Conservation (phyloP, 2,113 vertebrate species). For the Boleophthalmus pectinirostris region DNA sequence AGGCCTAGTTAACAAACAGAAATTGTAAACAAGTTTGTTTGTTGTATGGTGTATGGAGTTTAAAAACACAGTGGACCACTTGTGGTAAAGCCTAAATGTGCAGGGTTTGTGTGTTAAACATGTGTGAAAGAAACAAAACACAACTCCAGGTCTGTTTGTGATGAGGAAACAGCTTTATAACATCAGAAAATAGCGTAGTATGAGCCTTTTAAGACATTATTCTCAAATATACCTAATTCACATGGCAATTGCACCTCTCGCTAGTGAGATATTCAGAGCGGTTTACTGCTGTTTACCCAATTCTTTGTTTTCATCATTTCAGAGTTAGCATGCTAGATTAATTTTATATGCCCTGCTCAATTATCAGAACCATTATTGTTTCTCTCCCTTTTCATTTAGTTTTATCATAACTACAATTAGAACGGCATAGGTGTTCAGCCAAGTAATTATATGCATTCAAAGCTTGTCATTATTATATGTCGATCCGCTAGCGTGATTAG, state of each 20-base stretch:
- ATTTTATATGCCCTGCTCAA: slow-evolving; percentile 13
- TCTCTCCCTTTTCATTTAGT: slow-evolving; percentile 5
- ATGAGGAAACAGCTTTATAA: too few species aligned
- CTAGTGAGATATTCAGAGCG: background rate
- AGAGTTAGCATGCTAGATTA: slow-evolving; percentile 7
- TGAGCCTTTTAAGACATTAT: background rate
- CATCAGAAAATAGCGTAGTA: too few species aligned
- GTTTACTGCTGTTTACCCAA: background rate
- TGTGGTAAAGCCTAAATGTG: too few species aligned
- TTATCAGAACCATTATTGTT: slow-evolving; percentile 21
- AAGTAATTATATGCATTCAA: background rate
- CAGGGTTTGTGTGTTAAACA: too few species aligned
- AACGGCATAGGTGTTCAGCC: slow-evolving; percentile 1
- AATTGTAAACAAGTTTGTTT: too few species aligned
- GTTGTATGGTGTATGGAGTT: too few species aligned
- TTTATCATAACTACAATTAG: slow-evolving; percentile 5
- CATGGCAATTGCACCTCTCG: background rate
- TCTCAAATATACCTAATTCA: background rate
- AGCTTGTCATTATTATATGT: slow-evolving; percentile 4
- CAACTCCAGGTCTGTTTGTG: too few species aligned
- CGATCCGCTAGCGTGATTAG: background rate
- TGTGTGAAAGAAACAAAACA: too few species aligned
- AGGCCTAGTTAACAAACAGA: too few species aligned
- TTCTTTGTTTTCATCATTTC: slow-evolving; percentile 9
- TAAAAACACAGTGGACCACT: too few species aligned